These are phyloP conservation scores for Rhynchonycteris naso DNA, from an alignment of 2,797 vertebrate species.

Conservation along the genomic window DNA sequence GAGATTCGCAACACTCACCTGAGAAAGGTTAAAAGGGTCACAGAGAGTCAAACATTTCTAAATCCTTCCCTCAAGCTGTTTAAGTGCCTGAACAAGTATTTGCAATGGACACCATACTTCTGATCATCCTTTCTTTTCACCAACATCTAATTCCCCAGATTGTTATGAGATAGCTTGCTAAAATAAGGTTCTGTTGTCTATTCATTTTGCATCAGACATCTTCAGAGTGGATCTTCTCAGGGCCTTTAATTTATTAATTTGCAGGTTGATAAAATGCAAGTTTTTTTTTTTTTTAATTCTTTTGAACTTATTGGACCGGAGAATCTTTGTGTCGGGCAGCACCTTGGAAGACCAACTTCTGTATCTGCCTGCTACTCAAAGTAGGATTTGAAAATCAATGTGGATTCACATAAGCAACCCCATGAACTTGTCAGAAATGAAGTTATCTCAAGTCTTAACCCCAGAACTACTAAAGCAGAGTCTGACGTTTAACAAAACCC, in stretches of 20 bases:
- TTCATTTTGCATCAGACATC: background rate
- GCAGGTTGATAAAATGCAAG: background rate
- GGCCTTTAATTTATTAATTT: background rate
- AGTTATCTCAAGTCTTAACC: background rate
- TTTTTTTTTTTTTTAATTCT: background rate
- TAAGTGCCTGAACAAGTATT: background rate
- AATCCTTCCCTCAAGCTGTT: background rate
- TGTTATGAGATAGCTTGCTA: background rate
- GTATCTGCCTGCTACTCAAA: background rate
- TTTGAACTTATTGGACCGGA: background rate
- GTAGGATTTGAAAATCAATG: background rate
- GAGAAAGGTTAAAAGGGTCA: background rate
- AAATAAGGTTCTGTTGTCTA: background rate
- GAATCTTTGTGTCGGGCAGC: background rate
- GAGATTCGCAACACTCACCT: background rate
- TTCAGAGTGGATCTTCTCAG: background rate
- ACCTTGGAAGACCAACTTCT: background rate
- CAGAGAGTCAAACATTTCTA: background rate
- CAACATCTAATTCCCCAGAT: background rate
- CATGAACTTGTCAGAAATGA: background rate
- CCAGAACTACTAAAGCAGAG: constrained; percentile 18
- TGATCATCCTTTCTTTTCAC: background rate
- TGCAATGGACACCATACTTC: background rate
- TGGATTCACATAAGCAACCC: background rate
- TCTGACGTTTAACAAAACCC: background rate